phyloP scores from a whole-genome alignment of 2,888 invertebrate species.

The Incurvaria masculella region DNA sequence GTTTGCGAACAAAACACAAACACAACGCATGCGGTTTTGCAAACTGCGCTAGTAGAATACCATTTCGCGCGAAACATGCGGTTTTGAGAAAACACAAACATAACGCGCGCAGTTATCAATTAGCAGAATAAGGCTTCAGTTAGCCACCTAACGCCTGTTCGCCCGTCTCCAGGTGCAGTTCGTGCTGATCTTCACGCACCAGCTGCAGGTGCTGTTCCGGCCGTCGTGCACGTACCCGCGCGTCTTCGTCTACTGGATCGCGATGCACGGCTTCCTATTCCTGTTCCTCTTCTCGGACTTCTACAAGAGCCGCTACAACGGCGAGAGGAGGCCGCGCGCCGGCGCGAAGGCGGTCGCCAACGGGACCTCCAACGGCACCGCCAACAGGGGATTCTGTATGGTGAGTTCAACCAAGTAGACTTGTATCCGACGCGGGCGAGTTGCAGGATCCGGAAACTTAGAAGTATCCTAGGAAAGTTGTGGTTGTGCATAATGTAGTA shows the following conservation, averaged over 20 bases:
- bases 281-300: constrained; percentile 93
- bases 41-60: too few species aligned
- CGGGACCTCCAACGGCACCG: constrained; percentile 27
- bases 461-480: too few species aligned
- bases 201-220: constrained; percentile 85
- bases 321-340: constrained; percentile 26
- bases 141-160: too few species aligned
- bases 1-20: too few species aligned
- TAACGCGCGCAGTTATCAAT: too few species aligned
- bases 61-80: too few species aligned
- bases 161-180: constrained; percentile 90
- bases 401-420: constrained; percentile 52
- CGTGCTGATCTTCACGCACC: constrained; percentile 86
- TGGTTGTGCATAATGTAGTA: too few species aligned
- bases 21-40: too few species aligned
- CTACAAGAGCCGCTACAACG: constrained; percentile 78
- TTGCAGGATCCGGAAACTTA: too few species aligned
- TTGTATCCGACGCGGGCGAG: not conserved
- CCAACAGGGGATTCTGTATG: constrained; percentile 64
- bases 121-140: too few species aligned
- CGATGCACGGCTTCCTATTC: constrained; percentile 91
- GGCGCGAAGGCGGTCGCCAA: constrained; percentile 23
- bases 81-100: too few species aligned
- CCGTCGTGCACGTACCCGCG: constrained; percentile 92
- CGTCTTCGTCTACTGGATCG: constrained; percentile 91